Percentiles rank a stretch among this genome's conserved stretches.
phyloP scores from a whole-genome alignment of 2,888 invertebrate genomes.

The Stratiomys singularior region DNA sequence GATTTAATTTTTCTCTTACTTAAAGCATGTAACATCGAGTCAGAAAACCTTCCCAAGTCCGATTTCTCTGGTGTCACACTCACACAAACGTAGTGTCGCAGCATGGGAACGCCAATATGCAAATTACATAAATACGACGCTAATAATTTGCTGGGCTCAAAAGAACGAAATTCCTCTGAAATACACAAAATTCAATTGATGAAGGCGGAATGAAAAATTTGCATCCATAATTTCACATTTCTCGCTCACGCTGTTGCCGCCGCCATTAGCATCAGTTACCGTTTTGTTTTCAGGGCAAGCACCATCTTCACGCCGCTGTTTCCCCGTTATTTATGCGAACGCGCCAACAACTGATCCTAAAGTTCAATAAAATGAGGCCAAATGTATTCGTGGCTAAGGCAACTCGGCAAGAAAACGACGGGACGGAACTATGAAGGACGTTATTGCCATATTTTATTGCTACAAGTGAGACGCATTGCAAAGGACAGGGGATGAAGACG shows the following conservation, averaged over 20 bases:
- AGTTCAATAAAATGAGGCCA: conserved; percentile 37
- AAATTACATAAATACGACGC: conserved; percentile 46
- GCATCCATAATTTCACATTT: conserved; percentile 42
- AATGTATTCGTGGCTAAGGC: background rate
- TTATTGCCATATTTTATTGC: no score
- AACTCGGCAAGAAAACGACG: background rate
- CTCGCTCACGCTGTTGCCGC: background rate
- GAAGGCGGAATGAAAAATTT: conserved; percentile 38
- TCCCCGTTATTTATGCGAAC: conserved; percentile 34
- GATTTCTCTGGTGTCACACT: no score
- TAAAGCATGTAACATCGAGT: no score
- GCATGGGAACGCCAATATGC: conserved; percentile 27
- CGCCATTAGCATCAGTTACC: conserved; percentile 40
- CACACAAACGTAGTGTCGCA: no score
- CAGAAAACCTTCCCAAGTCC: no score
- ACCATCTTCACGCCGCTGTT: background rate
- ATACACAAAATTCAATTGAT: conserved; percentile 39
- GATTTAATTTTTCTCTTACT: no score
- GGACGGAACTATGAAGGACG: no score
- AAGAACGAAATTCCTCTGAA: conserved; percentile 27
- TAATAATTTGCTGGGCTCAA: conserved; percentile 47
- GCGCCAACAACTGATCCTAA: conserved; percentile 36
- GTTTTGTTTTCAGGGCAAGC: conserved; percentile 2
- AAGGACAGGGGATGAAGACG: background rate
- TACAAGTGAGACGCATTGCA: no score